Evolutionary conservation across 2,888 invertebrate species (phyloP), one percentile per base, ranked within the genome.

Genomic region (Phyllotreta striolata): DNA sequence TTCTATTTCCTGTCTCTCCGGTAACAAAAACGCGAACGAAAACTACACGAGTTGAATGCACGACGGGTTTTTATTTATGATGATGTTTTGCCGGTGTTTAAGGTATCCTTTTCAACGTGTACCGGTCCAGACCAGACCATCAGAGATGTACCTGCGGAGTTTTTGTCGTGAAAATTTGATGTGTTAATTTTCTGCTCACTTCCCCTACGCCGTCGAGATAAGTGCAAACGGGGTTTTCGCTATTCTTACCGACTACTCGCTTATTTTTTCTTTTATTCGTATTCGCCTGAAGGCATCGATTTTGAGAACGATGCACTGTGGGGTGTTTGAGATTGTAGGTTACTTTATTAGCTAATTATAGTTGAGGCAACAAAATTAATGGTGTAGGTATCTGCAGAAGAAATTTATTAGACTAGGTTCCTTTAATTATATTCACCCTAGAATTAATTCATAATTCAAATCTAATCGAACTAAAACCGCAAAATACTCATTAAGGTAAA

Each of bases 171-270:
- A 56, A 56, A 56, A 37, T 40, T 56, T 56, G 24, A 56, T 56
- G 56, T 56, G 56, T 12, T 56, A 40, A 56, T 56, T 56, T 56
- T 44, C 57, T 47, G 57, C 38, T 57, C 46, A 57, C 47, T 57
- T 47, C 38, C 38, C 24, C 38, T 46, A 57, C 47, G 47, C 46
- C 57, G 46, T 46, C 39, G 57, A 58, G 58, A 58, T 58, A 58
- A 58, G 58, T 47, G 58, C 49, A 49, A 58, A 58, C 34, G 49
- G 58, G 8, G 49, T 49, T 58, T 58, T 13, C 49, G 49, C 24
- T 58, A 49, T 58, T 49, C 57, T 57, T 39, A 13, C 9, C 44
- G 10, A 44, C 14, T 44, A n/a, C n/a, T n/a, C n/a, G n/a, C n/a
- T n/a, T n/a, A 44, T 10, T 8, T 44, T 44, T 44, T n/a, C 44